A percentile compares a stretch with the other conserved stretches of the same genome.
Evolutionary conservation across 2,113 vertebrate species (phyloP).

Genomic region (Brachypodius melanocephalos): DNA sequence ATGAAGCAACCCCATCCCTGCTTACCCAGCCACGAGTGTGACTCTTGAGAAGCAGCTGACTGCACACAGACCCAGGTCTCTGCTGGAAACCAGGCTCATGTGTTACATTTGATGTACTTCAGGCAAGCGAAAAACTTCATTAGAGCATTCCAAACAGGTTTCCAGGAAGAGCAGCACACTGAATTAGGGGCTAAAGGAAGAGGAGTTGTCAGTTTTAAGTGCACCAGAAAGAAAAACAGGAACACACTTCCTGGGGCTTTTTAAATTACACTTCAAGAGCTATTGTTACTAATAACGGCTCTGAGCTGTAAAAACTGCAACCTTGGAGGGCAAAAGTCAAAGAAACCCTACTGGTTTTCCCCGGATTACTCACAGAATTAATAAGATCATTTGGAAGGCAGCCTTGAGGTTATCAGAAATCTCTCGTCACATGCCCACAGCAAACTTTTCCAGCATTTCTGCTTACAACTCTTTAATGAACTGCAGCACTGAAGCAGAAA

Average conservation of each 20-base stretch:
- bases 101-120: neutral
- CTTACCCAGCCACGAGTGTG: neutral
- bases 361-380: slow-evolving; percentile 47
- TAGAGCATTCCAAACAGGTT: slow-evolving; percentile 26
- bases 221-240: slow-evolving; percentile 57
- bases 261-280: slow-evolving; percentile 59
- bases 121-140: slow-evolving; percentile 24
- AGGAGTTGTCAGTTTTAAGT: slow-evolving; percentile 51
- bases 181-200: slow-evolving; percentile 20
- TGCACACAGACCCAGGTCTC: neutral
- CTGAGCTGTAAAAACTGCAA: slow-evolving; percentile 49
- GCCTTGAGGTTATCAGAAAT: slow-evolving; percentile 69
- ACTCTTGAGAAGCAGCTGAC: slow-evolving; percentile 27
- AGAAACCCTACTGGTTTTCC: slow-evolving; percentile 44
- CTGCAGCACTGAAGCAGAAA: slow-evolving; percentile 47
- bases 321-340: slow-evolving; percentile 58
- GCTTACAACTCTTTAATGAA: slow-evolving; percentile 55
- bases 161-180: neutral
- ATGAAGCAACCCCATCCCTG: neutral
- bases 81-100: neutral
- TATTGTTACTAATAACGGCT: slow-evolving; percentile 46
- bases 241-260: slow-evolving; percentile 61
- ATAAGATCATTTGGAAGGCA: slow-evolving; percentile 64
- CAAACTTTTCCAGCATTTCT: slow-evolving; percentile 36
- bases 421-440: slow-evolving; percentile 33